A percentile compares a stretch with the other conserved stretches of the same genome.
Conservation (phyloP, 1,140 invertebrate species). For the Bombus impatiens region DNA sequence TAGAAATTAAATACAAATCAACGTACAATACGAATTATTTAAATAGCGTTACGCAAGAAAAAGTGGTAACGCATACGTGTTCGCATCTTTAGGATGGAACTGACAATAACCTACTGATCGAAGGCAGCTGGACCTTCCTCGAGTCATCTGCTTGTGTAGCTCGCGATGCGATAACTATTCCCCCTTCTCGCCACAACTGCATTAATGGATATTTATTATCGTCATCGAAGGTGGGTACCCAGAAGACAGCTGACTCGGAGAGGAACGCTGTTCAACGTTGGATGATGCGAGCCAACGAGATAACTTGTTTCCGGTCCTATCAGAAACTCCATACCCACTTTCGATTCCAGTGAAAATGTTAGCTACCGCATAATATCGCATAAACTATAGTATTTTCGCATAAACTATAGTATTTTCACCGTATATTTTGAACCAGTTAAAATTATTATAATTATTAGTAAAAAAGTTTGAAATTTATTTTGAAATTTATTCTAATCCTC, state of each 20-base stretch:
- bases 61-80: conserved; percentile 34
- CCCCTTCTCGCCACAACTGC: conserved; percentile 67
- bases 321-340: background rate
- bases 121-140: conserved; percentile 78
- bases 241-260: conserved; percentile 75
- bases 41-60: background rate
- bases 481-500: too few relatives aligned
- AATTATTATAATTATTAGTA: too few relatives aligned
- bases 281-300: conserved; percentile 43
- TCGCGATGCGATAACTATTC: conserved; percentile 78
- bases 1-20: too few relatives aligned
- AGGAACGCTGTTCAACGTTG: conserved; percentile 60
- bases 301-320: background rate
- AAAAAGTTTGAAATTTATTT: too few relatives aligned
- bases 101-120: conserved; percentile 77
- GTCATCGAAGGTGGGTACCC: conserved; percentile 72
- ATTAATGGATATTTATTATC: conserved; percentile 81
- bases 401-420: background rate
- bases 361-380: too few relatives aligned
- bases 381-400: background rate
- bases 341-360: background rate
- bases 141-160: conserved; percentile 78
- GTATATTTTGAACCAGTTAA: background rate
- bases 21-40: background rate
- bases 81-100: conserved; percentile 57